Evolutionary conservation across 2,888 invertebrate species (phyloP), one percentile per base, ranked within the genome.

Genomic region (Drosophila robusta): DNA sequence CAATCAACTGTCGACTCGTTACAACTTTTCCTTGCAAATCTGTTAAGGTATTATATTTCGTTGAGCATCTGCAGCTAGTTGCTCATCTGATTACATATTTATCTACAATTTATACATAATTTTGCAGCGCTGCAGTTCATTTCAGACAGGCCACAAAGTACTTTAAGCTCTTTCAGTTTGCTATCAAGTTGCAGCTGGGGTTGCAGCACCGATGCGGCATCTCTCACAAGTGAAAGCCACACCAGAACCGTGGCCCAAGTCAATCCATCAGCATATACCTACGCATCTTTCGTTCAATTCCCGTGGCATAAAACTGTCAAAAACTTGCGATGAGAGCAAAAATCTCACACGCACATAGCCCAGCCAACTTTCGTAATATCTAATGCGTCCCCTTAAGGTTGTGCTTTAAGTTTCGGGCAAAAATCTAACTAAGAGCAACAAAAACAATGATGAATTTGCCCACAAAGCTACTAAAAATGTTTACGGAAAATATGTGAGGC

Each of bases 31-130:
- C 63, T 68, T 70, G 74, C 70, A 67, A 70, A 69, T 78, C 78
- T 81, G 67, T 78, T 80, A 69, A 71, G 75, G 62, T 70, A 67
- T 72, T 75, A 77, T 68, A 65, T 75, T 73, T 70, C 62, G 66
- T 80, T 74, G 67, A 80, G 65, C 89, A 87, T 74, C 89, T 80
- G 82, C 70, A 81, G 80, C 61, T 70, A 76, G 81, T 85, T 78
- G 80, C 68, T 82, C 75, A 77, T 71, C 88, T 89, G 83, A 89
- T 85, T 85, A 87, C 86, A 85, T 82, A 86, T 89, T 89, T 82
- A 82, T 80, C 80, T 70, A 72, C 81, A 87, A 85, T 89, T 85
- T 87, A 78, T 81, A 82, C 85, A 85, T 87, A 84, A 89, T 84
- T 78, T 72, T 74, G 56, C 61, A 62, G 57, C 60, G 56, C 60